These are phyloP conservation scores for Genyomyrus donnyi DNA, from an alignment of 2,113 vertebrate genomes.

Conservation along the genomic window DNA sequence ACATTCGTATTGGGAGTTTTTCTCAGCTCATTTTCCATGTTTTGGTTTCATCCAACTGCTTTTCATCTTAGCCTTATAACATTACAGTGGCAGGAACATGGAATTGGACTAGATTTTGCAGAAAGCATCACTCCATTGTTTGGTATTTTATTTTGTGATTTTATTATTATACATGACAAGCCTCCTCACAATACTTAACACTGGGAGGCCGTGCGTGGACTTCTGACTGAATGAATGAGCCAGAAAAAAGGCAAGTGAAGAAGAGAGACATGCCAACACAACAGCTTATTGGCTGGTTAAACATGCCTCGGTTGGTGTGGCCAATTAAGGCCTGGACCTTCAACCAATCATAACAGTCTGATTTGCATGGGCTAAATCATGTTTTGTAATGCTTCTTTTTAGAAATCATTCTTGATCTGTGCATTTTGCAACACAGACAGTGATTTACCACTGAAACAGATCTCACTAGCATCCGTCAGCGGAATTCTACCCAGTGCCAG, in stretches of 20 bases:
- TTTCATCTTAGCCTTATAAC: not conserved
- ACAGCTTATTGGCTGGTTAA: not conserved
- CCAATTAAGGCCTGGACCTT: not conserved
- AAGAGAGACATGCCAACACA: not conserved
- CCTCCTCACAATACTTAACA: not conserved
- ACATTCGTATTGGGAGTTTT: not conserved
- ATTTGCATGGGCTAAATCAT: not conserved
- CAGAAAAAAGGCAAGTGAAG: not conserved
- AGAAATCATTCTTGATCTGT: not conserved
- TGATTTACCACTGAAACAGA: not conserved
- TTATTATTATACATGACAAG: not conserved
- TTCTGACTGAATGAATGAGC: not conserved
- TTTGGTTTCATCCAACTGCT: not conserved
- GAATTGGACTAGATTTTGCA: not conserved
- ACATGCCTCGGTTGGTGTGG: not conserved
- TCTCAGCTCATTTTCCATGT: not conserved
- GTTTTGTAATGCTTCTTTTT: not conserved
- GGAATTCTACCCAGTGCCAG: constrained; percentile 25
- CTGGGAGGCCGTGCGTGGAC: not conserved
- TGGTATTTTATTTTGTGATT: not conserved
- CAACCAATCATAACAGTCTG: not conserved
- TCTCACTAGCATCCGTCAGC: not conserved
- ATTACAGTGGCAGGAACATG: not conserved
- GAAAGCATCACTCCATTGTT: not conserved
- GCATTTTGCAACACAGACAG: not conserved